Conservation (phyloP, 2,113 vertebrate genomes). For the Bombycilla garrulus region DNA sequence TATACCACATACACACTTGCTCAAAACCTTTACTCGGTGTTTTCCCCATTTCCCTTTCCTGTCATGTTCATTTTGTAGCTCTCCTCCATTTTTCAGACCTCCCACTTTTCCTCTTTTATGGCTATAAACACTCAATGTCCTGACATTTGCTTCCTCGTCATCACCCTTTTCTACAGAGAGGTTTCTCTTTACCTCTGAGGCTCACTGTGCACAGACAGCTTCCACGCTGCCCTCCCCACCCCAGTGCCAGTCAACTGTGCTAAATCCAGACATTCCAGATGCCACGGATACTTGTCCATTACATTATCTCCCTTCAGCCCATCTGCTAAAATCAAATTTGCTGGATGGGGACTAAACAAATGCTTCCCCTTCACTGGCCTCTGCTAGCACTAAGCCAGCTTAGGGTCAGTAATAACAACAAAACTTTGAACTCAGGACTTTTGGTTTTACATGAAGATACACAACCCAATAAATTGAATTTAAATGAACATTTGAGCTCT, state of each 20-base stretch:
- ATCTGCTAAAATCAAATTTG: slow-evolving; percentile 49
- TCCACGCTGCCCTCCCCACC: background rate
- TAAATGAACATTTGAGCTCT: background rate
- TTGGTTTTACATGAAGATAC: background rate
- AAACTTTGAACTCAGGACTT: slow-evolving; percentile 1
- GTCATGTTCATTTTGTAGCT: background rate
- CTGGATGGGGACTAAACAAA: background rate
- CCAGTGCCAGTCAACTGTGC: slow-evolving; percentile 1
- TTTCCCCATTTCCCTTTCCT: background rate
- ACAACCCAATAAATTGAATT: background rate
- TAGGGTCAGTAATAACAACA: slow-evolving; percentile 21
- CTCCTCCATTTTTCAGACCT: background rate
- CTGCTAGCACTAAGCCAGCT: slow-evolving; percentile 2
- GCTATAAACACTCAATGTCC: background rate
- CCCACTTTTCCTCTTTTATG: background rate
- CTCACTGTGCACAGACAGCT: background rate
- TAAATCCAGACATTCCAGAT: slow-evolving; percentile 59
- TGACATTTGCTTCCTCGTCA: background rate
- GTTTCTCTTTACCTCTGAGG: background rate
- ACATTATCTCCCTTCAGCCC: slow-evolving; percentile 20
- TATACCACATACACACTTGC: background rate
- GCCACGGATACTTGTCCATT: background rate
- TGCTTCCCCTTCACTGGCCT: background rate
- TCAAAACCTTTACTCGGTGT: background rate
- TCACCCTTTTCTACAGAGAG: background rate